These are phyloP conservation scores for Sipunculus nudus DNA, from an alignment of 2,888 invertebrate genomes.

Conservation along the genomic window DNA sequence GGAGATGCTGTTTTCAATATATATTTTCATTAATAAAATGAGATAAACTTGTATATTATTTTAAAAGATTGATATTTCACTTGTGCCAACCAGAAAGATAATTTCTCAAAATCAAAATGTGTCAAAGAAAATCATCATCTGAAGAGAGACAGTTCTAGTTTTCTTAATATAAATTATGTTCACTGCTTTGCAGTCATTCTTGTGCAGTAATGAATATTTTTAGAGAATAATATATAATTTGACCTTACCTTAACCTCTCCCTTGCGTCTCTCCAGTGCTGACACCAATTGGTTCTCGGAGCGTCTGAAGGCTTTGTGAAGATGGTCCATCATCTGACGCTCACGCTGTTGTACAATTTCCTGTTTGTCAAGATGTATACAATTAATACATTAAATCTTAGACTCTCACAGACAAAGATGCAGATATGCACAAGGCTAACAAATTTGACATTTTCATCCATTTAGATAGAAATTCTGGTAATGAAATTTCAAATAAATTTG, in stretches of 20 bases:
- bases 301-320: conserved; percentile 57
- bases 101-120: background rate
- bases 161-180: background rate
- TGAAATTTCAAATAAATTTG: too few species aligned
- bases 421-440: too few species aligned
- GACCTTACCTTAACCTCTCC: conserved; percentile 61
- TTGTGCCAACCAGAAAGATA: background rate
- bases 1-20: background rate
- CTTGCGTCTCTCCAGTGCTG: conserved; percentile 53
- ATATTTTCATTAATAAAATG: too few species aligned
- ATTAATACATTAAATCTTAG: background rate
- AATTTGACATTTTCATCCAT: too few species aligned
- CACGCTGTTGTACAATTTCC: conserved; percentile 55
- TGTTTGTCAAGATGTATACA: conserved; percentile 18
- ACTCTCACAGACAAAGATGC: background rate
- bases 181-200: background rate
- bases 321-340: conserved; percentile 56
- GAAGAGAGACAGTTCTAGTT: background rate
- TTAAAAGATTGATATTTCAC: background rate
- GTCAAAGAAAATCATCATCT: background rate
- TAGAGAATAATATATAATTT: too few species aligned
- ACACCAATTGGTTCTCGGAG: conserved; percentile 58
- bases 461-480: too few species aligned
- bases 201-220: background rate
- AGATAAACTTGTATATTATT: too few species aligned